Conservation (phyloP, 2,888 invertebrate species). For the Pachycephus smyrnensis region DNA sequence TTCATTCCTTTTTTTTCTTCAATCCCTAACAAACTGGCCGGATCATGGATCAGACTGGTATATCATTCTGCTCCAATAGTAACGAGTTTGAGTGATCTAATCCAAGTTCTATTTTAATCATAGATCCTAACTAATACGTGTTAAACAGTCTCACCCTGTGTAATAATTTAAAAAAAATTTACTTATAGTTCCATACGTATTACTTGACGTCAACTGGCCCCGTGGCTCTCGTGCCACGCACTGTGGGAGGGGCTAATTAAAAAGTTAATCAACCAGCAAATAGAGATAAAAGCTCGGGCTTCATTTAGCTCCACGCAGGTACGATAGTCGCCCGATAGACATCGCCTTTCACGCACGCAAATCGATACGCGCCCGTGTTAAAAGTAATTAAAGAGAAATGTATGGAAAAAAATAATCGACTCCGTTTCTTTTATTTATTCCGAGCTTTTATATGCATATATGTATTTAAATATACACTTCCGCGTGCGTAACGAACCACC, state of each 20-base stretch:
- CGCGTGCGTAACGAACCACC: not conserved
- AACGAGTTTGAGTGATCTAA: not conserved
- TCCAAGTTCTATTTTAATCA: not conserved
- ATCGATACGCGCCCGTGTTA: not conserved
- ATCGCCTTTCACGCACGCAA: not conserved
- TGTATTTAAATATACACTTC: not conserved
- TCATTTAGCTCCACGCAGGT: constrained; percentile 25
- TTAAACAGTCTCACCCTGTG: not conserved
- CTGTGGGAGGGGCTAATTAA: constrained; percentile 33
- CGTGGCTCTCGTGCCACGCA: not conserved
- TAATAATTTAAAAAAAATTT: not conserved
- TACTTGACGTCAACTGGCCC: not conserved
- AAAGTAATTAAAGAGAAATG: not conserved
- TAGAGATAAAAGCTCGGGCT: constrained; percentile 35
- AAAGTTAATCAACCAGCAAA: constrained; percentile 44
- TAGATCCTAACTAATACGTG: not conserved
- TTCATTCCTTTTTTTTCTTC: not conserved
- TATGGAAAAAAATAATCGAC: not conserved
- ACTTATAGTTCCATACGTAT: not conserved
- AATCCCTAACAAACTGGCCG: not conserved
- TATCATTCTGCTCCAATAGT: not conserved
- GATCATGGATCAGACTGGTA: not conserved
- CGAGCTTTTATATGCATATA: not conserved
- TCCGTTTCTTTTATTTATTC: not conserved
- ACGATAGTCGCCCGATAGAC: not conserved